A percentile compares a stretch with the other conserved stretches of the same genome.
Conservation (phyloP, 2,888 invertebrate genomes). For the Volucella inflata region DNA sequence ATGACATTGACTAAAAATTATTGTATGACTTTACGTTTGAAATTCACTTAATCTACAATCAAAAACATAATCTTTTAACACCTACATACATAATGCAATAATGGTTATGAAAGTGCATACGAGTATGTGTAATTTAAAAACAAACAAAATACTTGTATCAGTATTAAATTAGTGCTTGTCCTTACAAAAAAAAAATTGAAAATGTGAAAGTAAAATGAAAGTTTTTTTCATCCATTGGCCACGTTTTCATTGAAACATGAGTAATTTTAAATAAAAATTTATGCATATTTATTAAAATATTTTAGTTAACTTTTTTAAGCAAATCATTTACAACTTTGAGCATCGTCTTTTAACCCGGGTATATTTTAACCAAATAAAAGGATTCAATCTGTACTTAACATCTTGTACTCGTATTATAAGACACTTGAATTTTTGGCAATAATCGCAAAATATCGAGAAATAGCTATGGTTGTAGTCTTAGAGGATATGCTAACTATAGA, state of each 20-base stretch:
- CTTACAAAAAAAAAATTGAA: conserved; percentile 8
- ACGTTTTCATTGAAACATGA: conserved; percentile 5
- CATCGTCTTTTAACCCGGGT: too few species aligned
- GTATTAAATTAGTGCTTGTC: not conserved
- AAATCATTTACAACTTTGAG: too few species aligned
- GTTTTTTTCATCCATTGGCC: conserved; percentile 14
- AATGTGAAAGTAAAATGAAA: conserved; percentile 13
- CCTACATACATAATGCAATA: too few species aligned
- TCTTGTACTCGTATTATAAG: too few species aligned
- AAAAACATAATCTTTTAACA: not conserved
- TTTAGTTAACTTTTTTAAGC: not conserved
- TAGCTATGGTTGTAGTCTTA: too few species aligned
- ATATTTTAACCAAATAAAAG: too few species aligned
- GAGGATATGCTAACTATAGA: too few species aligned
- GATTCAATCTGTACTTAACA: too few species aligned
- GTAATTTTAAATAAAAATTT: not conserved
- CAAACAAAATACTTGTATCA: not conserved
- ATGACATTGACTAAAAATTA: conserved; percentile 37
- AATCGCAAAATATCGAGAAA: too few species aligned
- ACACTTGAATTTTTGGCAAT: too few species aligned
- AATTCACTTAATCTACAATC: conserved; percentile 17
- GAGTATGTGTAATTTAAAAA: not conserved
- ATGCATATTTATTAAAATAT: not conserved
- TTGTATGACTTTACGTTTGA: conserved; percentile 1
- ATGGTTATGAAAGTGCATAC: not conserved